Evolutionary conservation across 1,140 invertebrate genomes (phyloP).

Genomic region (Ostrea denselamellosa): DNA sequence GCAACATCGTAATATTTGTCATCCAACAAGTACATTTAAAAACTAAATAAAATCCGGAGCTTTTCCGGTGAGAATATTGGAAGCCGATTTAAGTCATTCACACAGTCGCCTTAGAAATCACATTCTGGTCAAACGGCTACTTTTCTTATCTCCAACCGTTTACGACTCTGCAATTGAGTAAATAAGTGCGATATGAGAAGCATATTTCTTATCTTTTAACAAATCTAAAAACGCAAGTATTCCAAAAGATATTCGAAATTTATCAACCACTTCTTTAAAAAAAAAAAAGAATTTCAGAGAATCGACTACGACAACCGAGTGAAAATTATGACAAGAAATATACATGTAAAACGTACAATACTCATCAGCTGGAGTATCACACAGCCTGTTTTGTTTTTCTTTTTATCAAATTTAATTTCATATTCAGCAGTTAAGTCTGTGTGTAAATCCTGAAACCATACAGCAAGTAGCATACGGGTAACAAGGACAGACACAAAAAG

Average conservation of each 20-base stretch:
- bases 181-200: constrained; percentile 1
- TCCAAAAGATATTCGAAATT: background rate
- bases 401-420: background rate
- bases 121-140: constrained; percentile 53
- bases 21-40: background rate
- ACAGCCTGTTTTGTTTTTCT: background rate
- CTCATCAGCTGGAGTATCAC: background rate
- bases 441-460: background rate
- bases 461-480: constrained; percentile 3
- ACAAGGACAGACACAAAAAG: constrained; percentile 31
- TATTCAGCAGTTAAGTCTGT: constrained; percentile 35
- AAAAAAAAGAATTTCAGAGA: background rate
- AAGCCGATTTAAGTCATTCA: constrained; percentile 29
- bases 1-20: background rate
- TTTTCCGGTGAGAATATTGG: constrained; percentile 31
- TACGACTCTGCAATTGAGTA: constrained; percentile 67
- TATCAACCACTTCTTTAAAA: background rate
- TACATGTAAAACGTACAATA: background rate
- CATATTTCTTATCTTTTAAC: background rate
- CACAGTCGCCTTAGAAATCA: constrained; percentile 17
- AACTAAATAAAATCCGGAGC: constrained; percentile 4
- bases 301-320: background rate
- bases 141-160: constrained; percentile 71
- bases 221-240: background rate
- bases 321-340: background rate